Evolutionary conservation across 1,140 invertebrate species (phyloP).

Genomic region (Nylanderia fulva): DNA sequence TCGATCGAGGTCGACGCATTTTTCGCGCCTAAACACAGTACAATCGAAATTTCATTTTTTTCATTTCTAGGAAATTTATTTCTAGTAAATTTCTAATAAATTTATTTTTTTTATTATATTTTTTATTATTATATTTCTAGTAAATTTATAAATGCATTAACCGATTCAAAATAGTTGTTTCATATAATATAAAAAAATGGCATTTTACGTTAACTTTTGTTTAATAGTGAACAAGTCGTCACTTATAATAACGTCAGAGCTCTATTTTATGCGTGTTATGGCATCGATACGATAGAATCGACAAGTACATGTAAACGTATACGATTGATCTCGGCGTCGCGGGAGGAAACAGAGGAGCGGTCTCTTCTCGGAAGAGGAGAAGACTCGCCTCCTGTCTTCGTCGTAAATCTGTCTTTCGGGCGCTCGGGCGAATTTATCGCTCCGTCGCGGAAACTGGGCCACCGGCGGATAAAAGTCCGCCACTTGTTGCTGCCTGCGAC

Average conservation of each 20-base stretch:
- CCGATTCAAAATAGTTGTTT: too few species aligned
- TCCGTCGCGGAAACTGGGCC: slow-evolving; percentile 68
- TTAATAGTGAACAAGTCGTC: neutral
- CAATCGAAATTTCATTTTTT: neutral
- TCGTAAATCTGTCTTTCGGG: slow-evolving; percentile 59
- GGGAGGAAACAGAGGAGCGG: neutral
- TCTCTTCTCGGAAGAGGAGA: slow-evolving; percentile 47
- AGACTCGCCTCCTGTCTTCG: slow-evolving; percentile 18
- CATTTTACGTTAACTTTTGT: slow-evolving; percentile 3
- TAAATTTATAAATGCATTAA: neutral
- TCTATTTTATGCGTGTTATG: neutral
- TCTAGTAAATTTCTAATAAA: neutral
- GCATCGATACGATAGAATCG: neutral
- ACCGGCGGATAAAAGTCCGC: slow-evolving; percentile 67
- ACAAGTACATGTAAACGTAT: neutral
- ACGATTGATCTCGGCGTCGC: neutral
- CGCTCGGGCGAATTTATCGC: slow-evolving; percentile 61
- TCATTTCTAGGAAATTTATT: neutral
- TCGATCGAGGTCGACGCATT: slow-evolving; percentile 4
- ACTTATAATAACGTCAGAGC: slow-evolving; percentile 16
- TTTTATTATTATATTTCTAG: too few species aligned
- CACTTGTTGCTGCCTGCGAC: slow-evolving; percentile 67
- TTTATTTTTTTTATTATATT: too few species aligned
- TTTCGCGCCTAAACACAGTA: neutral
- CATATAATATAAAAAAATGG: too few species aligned